Percentiles rank a stretch among this genome's conserved stretches.
Evolutionary conservation across 2,888 invertebrate genomes (phyloP).

Genomic region (Tholera decimalis): DNA sequence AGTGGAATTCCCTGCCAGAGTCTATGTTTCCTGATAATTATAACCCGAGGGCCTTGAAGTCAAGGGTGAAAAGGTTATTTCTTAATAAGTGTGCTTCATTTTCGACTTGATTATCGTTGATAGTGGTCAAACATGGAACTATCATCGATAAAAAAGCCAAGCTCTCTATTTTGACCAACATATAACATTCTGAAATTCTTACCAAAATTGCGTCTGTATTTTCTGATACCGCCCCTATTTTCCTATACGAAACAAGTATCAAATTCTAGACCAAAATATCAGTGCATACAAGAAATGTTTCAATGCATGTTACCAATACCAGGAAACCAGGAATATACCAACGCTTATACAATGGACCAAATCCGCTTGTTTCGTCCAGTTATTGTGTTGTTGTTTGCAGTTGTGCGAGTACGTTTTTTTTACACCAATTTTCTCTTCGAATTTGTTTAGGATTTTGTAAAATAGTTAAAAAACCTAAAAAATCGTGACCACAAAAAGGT

Average conservation of each 20-base stretch:
- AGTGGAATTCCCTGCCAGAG: too few relatives aligned
- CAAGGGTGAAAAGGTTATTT: too few relatives aligned
- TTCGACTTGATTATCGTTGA: too few relatives aligned
- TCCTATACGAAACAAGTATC: background rate
- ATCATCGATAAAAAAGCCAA: too few relatives aligned
- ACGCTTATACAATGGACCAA: constrained; percentile 2
- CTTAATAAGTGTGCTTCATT: too few relatives aligned
- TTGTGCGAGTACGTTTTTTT: background rate
- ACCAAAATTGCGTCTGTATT: constrained; percentile 7
- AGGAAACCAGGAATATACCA: constrained; percentile 2
- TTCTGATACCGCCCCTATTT: constrained; percentile 8
- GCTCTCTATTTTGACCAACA: background rate
- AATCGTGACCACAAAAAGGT: too few relatives aligned
- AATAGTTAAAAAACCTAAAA: too few relatives aligned
- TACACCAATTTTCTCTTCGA: background rate
- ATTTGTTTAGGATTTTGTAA: background rate
- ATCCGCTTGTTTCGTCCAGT: background rate
- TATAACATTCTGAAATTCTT: background rate
- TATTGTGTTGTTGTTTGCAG: constrained; percentile 9
- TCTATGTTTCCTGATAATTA: too few relatives aligned
- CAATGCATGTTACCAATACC: constrained; percentile 17
- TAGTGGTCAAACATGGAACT: too few relatives aligned
- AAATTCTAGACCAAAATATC: constrained; percentile 5
- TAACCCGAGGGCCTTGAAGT: too few relatives aligned
- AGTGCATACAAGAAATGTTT: constrained; percentile 1